Conservation (phyloP, 2,113 vertebrate species). For the Nicator chloris region DNA sequence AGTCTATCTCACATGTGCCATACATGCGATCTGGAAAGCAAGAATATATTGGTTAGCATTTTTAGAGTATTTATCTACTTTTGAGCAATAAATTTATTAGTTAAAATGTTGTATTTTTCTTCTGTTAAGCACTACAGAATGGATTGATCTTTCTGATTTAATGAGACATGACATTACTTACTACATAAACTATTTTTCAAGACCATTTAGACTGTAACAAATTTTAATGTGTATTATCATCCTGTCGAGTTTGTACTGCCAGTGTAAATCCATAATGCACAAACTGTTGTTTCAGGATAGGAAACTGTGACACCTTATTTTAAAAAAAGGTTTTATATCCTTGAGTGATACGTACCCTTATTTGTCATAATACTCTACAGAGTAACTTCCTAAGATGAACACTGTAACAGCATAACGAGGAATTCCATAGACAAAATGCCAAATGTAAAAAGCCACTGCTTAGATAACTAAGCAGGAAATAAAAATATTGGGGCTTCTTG, state of each 20-base stretch:
- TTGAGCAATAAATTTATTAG: neutral
- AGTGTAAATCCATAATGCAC: neutral
- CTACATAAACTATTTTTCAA: neutral
- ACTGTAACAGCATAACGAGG: neutral
- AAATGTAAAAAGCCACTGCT: neutral
- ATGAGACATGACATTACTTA: neutral
- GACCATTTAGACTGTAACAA: neutral
- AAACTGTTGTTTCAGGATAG: neutral
- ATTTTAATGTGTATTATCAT: neutral
- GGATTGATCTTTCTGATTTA: neutral
- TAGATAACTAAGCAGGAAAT: neutral
- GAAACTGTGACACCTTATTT: neutral
- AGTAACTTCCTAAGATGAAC: neutral
- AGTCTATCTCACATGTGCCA: slow-evolving; percentile 85
- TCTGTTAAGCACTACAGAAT: neutral
- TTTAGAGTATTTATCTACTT: neutral
- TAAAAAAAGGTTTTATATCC: neutral
- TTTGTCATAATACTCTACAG: neutral
- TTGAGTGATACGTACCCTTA: neutral
- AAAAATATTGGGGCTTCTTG: neutral
- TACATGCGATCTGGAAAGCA: slow-evolving; percentile 77
- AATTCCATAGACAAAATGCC: neutral
- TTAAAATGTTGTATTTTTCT: neutral
- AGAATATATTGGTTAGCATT: neutral
- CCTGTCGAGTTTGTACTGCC: neutral